Evolutionary conservation across 2,113 vertebrate species (phyloP).

Genomic region (Morone saxatilis): DNA sequence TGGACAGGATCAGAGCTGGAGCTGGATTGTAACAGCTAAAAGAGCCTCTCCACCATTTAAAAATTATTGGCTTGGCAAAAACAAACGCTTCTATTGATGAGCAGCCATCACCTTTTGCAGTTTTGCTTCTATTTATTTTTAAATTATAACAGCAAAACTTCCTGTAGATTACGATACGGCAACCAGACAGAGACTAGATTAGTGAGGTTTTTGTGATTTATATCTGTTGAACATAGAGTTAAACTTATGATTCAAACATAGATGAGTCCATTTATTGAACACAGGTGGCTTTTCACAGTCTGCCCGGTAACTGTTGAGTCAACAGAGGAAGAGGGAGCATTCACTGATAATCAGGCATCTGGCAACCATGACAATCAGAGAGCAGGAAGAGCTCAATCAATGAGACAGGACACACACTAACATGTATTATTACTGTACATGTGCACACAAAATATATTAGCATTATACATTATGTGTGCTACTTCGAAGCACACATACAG

Average conservation of each 20-base stretch:
- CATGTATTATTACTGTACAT: slow-evolving; percentile 5
- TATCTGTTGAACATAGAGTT: neutral
- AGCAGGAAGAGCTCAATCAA: slow-evolving; percentile 72
- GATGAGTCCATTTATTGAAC: neutral
- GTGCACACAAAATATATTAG: neutral
- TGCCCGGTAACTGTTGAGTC: slow-evolving; percentile 42
- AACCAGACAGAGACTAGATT: too few species aligned
- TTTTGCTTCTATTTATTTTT: too few species aligned
- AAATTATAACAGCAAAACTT: too few species aligned
- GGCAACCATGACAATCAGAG: slow-evolving; percentile 77
- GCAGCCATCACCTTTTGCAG: too few species aligned
- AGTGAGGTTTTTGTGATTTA: neutral
- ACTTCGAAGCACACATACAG: neutral
- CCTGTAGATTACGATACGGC: too few species aligned
- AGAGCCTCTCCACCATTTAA: too few species aligned
- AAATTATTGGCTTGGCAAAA: too few species aligned
- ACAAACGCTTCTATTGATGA: too few species aligned
- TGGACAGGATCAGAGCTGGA: too few species aligned
- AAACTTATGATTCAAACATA: neutral
- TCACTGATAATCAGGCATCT: slow-evolving; percentile 64
- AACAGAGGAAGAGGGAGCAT: neutral
- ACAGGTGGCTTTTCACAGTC: slow-evolving; percentile 4
- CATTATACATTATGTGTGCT: neutral
- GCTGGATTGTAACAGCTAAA: too few species aligned
- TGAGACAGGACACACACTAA: slow-evolving; percentile 20